These are phyloP conservation scores for Chalcis sispes DNA, from an alignment of 2,888 invertebrate species.

Conservation along the genomic window DNA sequence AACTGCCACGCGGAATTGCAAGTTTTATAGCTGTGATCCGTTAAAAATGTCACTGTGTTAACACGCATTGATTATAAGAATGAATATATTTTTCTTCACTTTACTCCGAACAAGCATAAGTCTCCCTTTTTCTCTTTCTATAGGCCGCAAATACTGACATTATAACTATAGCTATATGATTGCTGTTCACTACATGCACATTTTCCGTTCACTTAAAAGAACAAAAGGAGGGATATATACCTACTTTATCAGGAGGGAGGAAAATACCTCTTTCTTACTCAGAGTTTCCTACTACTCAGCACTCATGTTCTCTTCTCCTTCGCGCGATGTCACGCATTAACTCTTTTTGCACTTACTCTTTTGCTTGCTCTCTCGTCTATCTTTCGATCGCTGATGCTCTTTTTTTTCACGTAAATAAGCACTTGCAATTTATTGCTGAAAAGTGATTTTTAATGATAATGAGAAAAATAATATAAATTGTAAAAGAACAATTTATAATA, in stretches of 20 bases:
- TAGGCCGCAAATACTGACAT: no score
- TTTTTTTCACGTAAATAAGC: neutral
- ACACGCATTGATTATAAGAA: conserved; percentile 45
- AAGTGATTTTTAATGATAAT: no score
- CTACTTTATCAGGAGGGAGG: neutral
- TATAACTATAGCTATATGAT: no score
- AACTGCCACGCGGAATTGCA: conserved; percentile 16
- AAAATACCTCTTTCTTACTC: conserved; percentile 36
- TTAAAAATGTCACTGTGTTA: conserved; percentile 18
- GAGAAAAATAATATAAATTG: no score
- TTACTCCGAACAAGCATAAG: neutral
- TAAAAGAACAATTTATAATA: no score
- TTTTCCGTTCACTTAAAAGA: neutral
- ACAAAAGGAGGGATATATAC: neutral
- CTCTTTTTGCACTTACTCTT: conserved; percentile 11
- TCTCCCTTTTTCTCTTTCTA: no score
- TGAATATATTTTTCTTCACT: neutral
- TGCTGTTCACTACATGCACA: neutral
- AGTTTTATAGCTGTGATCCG: neutral
- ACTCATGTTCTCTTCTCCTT: conserved; percentile 55
- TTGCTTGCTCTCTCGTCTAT: conserved; percentile 15
- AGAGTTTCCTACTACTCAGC: conserved; percentile 43
- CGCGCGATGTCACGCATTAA: conserved; percentile 37
- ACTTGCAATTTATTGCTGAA: neutral
- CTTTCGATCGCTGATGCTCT: neutral